Percentiles rank a stretch among this genome's conserved stretches.
phyloP scores from a whole-genome alignment of 2,888 invertebrate genomes.

The Amiota mariae region DNA sequence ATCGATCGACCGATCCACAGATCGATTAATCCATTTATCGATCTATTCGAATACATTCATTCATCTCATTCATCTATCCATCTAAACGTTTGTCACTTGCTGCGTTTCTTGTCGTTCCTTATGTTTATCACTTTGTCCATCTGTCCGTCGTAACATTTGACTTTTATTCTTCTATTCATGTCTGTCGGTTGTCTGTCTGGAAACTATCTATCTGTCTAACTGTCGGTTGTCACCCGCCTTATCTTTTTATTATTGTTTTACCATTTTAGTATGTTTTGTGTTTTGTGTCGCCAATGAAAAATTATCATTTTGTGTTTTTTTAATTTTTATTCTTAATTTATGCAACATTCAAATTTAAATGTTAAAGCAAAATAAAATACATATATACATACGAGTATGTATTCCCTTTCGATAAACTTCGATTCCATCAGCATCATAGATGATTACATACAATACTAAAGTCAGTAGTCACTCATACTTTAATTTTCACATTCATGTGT shows the following conservation, averaged over 20 bases:
- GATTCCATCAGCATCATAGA: no score
- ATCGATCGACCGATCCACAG: constrained; percentile 1
- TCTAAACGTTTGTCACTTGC: constrained; percentile 66
- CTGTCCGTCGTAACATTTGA: constrained; percentile 17
- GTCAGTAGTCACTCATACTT: no score
- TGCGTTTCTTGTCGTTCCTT: constrained; percentile 41
- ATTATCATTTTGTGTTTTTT: not conserved
- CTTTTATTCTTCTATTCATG: constrained; percentile 21
- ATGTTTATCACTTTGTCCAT: constrained; percentile 25
- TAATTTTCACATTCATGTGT: no score
- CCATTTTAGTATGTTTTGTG: not conserved
- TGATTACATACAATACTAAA: no score
- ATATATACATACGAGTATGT: no score
- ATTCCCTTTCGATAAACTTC: no score
- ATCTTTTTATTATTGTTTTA: no score
- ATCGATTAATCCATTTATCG: constrained; percentile 25
- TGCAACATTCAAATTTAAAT: no score
- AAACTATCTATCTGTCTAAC: constrained; percentile 1
- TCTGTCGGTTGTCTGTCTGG: constrained; percentile 7
- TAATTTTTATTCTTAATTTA: not conserved
- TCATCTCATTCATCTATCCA: constrained; percentile 63
- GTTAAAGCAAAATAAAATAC: no score
- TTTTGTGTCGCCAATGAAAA: constrained; percentile 2
- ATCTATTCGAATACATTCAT: constrained; percentile 51
- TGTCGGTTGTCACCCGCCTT: not conserved